These are phyloP conservation scores for Empidonax alnorum DNA, from an alignment of 2,113 vertebrate genomes.

Conservation along the genomic window DNA sequence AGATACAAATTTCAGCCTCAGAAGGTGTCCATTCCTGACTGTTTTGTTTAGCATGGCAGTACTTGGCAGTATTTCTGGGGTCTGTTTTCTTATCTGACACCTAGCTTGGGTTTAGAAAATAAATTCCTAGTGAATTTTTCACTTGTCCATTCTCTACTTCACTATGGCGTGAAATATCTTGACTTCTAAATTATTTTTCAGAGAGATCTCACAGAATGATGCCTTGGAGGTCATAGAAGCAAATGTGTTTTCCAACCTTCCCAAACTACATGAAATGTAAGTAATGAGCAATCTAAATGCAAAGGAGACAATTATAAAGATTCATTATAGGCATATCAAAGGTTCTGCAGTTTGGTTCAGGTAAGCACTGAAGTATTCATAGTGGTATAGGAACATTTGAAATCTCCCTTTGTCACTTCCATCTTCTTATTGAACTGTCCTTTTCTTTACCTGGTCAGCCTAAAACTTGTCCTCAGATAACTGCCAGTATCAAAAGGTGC, in stretches of 20 bases:
- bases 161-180: neutral
- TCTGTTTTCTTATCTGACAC: neutral
- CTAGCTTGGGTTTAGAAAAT: neutral
- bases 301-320: constrained; percentile 24
- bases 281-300: constrained; percentile 58
- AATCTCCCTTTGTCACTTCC: neutral
- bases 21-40: neutral
- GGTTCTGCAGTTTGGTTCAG: neutral
- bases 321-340: neutral
- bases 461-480: neutral
- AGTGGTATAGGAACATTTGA: neutral
- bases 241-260: constrained; percentile 77
- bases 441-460: neutral
- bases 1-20: neutral
- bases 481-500: neutral
- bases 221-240: constrained; percentile 81
- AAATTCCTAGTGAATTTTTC: neutral
- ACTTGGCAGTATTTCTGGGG: neutral
- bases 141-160: neutral
- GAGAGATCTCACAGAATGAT: constrained; percentile 84
- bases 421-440: neutral
- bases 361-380: neutral
- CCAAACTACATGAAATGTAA: constrained; percentile 84
- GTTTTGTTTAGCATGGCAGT: neutral
- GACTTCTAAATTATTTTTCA: constrained; percentile 70